A percentile compares a stretch with the other conserved stretches of the same genome.
phyloP scores from a whole-genome alignment of 2,888 invertebrate genomes.

The Stictocephala bisonia region DNA sequence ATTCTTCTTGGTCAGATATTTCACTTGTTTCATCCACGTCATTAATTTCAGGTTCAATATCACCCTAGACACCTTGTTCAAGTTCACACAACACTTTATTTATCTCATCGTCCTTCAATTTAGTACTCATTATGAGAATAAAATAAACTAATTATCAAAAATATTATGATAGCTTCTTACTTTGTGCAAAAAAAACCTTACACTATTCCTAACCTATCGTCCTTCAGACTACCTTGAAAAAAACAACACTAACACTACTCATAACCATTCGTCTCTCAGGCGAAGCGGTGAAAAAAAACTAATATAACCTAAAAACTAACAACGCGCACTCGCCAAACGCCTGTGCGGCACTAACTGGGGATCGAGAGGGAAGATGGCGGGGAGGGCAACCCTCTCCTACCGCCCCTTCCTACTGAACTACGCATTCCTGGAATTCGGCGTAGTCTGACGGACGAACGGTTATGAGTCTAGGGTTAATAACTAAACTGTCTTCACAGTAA shows the following conservation, averaged over 20 bases:
- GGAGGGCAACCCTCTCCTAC: background rate
- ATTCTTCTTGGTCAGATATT: background rate
- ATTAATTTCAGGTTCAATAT: constrained; percentile 1
- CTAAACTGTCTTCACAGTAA: no score
- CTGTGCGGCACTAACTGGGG: no score
- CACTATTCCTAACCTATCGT: background rate
- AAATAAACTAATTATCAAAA: no score
- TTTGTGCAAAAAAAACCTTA: background rate
- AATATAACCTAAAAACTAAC: background rate
- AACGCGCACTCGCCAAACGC: no score
- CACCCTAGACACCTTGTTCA: constrained; percentile 8
- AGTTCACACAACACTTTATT: constrained; percentile 18
- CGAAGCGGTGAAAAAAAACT: background rate
- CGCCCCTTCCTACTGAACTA: background rate
- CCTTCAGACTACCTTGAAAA: constrained; percentile 11
- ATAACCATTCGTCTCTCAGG: constrained; percentile 30
- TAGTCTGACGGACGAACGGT: constrained; percentile 18
- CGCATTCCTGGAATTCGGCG: background rate
- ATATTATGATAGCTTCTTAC: background rate
- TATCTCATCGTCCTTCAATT: constrained; percentile 22
- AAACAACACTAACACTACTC: constrained; percentile 25
- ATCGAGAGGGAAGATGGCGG: no score
- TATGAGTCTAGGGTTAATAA: background rate
- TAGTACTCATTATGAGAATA: constrained; percentile 1
- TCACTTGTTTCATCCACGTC: background rate